Conservation (phyloP, 2,888 invertebrate genomes). For the Nemapogon koenigi region DNA sequence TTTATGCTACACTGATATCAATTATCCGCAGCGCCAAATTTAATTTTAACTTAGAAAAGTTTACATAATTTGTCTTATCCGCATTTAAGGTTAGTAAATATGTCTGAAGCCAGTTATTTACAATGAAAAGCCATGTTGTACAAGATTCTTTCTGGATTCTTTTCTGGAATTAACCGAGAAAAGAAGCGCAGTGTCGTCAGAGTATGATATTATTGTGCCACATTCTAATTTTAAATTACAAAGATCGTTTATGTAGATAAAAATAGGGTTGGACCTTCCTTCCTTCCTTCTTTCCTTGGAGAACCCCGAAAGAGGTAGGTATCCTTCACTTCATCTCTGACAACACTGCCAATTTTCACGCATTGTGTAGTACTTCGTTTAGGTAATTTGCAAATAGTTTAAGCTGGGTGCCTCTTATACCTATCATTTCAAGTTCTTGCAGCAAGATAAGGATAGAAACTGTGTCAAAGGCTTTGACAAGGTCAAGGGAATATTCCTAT, state of each 20-base stretch:
- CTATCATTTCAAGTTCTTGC: slow-evolving; percentile 7
- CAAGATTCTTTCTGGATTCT: slow-evolving; percentile 1
- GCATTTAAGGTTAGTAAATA: slow-evolving; percentile 15
- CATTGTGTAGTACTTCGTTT: not conserved
- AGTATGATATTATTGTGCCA: too few relatives aligned
- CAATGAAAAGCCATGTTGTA: slow-evolving; percentile 9
- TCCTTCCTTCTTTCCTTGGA: slow-evolving; percentile 14
- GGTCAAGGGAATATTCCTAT: too few relatives aligned
- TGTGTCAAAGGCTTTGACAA: too few relatives aligned
- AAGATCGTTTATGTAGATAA: too few relatives aligned
- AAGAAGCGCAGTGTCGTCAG: slow-evolving; percentile 15
- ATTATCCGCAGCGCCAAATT: not conserved
- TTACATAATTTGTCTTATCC: slow-evolving; percentile 13
- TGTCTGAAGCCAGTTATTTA: slow-evolving; percentile 11
- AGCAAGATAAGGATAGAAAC: slow-evolving; percentile 10
- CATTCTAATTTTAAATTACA: too few relatives aligned
- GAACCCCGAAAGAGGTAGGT: slow-evolving; percentile 12
- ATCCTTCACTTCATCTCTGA: not conserved
- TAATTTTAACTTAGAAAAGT: slow-evolving; percentile 1
- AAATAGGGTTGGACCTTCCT: slow-evolving; percentile 15
- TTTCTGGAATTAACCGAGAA: slow-evolving; percentile 12
- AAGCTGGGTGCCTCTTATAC: too few relatives aligned
- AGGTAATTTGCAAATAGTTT: slow-evolving; percentile 13
- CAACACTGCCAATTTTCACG: too few relatives aligned
- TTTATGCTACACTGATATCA: not conserved